A percentile compares a stretch with the other conserved stretches of the same genome.
Evolutionary conservation across 2,797 vertebrate species (phyloP).

Genomic region (Rachycentron canadum): DNA sequence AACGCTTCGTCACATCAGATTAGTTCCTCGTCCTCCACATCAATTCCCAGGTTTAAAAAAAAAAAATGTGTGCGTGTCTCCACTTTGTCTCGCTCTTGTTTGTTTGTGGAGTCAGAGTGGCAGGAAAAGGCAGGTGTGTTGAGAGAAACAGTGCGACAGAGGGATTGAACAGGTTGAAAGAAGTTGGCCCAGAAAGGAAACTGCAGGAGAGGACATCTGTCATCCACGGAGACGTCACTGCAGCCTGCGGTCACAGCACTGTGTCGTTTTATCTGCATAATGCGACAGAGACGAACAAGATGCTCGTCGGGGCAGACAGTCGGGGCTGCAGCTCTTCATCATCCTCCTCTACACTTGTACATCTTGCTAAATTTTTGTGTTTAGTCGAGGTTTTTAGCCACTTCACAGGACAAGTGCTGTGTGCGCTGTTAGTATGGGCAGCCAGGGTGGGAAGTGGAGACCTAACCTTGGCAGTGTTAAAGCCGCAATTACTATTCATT

Average conservation of each 20-base stretch:
- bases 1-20: background rate
- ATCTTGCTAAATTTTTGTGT: background rate
- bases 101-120: background rate
- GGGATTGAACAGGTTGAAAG: constrained; percentile 11
- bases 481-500: constrained; percentile 58
- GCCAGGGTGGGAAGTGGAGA: constrained; percentile 5
- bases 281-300: constrained; percentile 12
- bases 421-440: constrained; percentile 14
- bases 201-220: constrained; percentile 42
- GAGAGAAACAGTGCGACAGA: background rate
- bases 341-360: background rate
- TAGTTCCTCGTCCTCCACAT: background rate
- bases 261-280: constrained; percentile 36
- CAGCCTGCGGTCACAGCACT: background rate
- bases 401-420: constrained; percentile 15
- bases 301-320: background rate
- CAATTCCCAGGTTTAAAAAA: background rate
- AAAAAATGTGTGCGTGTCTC: background rate
- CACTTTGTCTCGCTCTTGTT: background rate
- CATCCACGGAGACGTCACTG: constrained; percentile 17
- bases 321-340: background rate
- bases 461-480: constrained; percentile 51
- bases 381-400: background rate
- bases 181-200: constrained; percentile 8
- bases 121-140: background rate